phyloP scores from a whole-genome alignment of 1,140 invertebrate species.

The Liolophura sinensis region DNA sequence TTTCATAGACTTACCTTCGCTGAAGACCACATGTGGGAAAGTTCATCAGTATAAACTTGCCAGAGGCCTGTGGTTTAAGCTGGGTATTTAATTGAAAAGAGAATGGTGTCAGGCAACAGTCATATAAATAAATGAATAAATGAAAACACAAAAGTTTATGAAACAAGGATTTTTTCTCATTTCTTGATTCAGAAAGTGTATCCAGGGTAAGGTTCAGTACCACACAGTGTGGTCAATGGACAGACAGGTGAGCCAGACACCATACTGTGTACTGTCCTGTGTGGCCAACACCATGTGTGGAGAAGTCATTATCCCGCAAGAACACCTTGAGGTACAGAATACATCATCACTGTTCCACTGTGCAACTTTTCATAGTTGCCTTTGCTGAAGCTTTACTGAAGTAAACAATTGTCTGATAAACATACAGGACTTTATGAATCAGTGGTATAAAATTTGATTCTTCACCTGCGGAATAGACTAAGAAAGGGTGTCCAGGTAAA shows the following conservation, averaged over 20 bases:
- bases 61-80: too few relatives aligned
- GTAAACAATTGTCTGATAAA: neutral
- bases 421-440: neutral
- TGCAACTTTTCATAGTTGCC: neutral
- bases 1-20: too few relatives aligned
- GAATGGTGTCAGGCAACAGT: too few relatives aligned
- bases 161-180: neutral
- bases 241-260: neutral
- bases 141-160: too few relatives aligned
- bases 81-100: too few relatives aligned
- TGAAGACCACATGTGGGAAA: too few relatives aligned
- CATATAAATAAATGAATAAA: too few relatives aligned
- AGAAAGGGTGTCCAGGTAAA: neutral
- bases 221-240: neutral
- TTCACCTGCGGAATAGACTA: neutral
- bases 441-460: neutral
- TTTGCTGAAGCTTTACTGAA: neutral
- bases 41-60: too few relatives aligned
- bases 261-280: conserved; percentile 86
- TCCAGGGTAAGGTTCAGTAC: neutral
- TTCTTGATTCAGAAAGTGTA: neutral
- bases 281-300: conserved; percentile 87
- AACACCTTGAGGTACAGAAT: conserved; percentile 82
- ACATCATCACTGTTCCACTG: neutral
- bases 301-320: conserved; percentile 87